Conservation (phyloP, 2,113 vertebrate genomes). For the Muntiacus muntjak region DNA sequence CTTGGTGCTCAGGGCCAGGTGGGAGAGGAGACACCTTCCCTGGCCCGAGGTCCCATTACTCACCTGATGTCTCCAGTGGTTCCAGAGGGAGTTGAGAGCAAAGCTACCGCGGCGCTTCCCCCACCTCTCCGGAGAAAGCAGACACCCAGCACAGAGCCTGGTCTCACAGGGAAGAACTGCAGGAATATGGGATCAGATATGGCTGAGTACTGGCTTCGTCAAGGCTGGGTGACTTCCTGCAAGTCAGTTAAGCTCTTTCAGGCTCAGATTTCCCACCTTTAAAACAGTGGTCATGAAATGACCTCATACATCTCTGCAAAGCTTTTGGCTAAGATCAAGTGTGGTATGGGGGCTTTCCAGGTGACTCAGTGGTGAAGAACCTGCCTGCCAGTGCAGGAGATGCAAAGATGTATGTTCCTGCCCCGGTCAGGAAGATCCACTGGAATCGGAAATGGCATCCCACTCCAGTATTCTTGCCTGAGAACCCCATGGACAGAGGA, state of each 20-base stretch:
- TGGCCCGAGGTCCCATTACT: neutral
- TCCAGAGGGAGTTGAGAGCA: neutral
- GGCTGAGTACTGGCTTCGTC: neutral
- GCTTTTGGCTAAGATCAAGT: neutral
- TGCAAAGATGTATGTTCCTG: neutral
- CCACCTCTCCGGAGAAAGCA: neutral
- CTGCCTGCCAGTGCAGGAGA: neutral
- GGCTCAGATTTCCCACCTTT: neutral
- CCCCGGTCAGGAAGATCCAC: neutral
- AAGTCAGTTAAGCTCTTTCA: neutral
- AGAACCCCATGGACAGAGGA: neutral
- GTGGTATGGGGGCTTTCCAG: neutral
- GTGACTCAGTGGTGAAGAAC: neutral
- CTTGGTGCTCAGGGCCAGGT: neutral
- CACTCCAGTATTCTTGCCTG: neutral
- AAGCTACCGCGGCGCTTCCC: rapidly evolving
- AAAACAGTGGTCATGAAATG: neutral
- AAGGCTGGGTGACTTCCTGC: neutral
- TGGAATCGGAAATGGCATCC: neutral
- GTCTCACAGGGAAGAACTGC: neutral
- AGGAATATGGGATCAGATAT: neutral
- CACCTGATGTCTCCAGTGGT: neutral
- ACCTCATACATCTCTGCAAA: neutral
- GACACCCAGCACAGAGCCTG: neutral
- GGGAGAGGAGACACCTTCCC: neutral